Evolutionary conservation across 1,140 invertebrate species (phyloP).

Genomic region (Diplogasteroides magnus): DNA sequence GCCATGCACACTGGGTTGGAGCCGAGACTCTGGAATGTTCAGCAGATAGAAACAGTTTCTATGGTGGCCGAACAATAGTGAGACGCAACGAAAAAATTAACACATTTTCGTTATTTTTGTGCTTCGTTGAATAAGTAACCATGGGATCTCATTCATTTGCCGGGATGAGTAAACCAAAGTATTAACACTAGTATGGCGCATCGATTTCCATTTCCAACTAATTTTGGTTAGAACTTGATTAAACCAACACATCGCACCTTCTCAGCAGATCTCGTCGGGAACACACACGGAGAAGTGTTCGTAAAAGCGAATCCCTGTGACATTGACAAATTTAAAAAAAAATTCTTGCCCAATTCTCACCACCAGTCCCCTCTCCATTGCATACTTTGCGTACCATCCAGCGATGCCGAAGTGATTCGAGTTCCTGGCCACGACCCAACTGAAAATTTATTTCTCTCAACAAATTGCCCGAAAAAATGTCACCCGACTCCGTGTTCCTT

Average conservation of each 20-base stretch:
- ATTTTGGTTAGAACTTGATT: not conserved
- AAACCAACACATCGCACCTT: too few relatives aligned
- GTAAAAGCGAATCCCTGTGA: slow-evolving; percentile 80
- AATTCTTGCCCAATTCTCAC: too few relatives aligned
- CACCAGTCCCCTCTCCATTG: slow-evolving; percentile 70
- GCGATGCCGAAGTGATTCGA: slow-evolving; percentile 89
- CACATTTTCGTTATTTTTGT: too few relatives aligned
- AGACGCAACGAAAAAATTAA: too few relatives aligned
- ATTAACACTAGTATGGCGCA: too few relatives aligned
- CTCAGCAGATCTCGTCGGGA: slow-evolving; percentile 74
- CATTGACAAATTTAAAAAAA: slow-evolving; percentile 13
- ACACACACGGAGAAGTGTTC: slow-evolving; percentile 82
- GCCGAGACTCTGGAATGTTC: slow-evolving; percentile 75
- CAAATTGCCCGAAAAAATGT: too few relatives aligned
- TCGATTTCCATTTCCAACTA: not conserved
- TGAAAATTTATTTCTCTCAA: too few relatives aligned
- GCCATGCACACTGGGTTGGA: slow-evolving; percentile 81
- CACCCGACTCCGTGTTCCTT: slow-evolving; percentile 50
- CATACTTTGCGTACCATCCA: slow-evolving; percentile 76
- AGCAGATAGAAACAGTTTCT: too few relatives aligned
- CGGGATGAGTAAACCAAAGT: too few relatives aligned
- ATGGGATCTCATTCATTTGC: too few relatives aligned
- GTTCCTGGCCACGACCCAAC: slow-evolving; percentile 76
- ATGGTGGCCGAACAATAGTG: too few relatives aligned
- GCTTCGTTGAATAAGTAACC: too few relatives aligned